Conservation (phyloP, 1,140 invertebrate genomes). For the Proales similis region DNA sequence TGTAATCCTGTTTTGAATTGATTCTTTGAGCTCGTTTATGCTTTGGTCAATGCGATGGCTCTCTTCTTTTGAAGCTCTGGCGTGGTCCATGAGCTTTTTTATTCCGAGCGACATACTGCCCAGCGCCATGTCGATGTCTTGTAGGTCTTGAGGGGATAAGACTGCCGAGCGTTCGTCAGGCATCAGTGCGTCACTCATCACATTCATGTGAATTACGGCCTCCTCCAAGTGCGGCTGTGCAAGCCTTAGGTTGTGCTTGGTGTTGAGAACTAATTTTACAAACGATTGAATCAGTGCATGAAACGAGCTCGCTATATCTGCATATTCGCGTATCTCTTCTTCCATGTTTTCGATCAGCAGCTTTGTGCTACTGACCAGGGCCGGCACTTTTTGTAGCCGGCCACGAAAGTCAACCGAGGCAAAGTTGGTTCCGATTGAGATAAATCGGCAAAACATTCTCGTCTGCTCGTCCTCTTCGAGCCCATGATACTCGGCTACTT, state of each 20-base stretch:
- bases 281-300: conserved; percentile 19
- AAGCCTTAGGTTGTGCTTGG: conserved; percentile 29
- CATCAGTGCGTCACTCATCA: conserved; percentile 6
- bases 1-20: conserved; percentile 15
- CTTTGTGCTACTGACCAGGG: conserved; percentile 7
- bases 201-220: conserved; percentile 11
- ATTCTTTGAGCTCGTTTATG: conserved; percentile 17
- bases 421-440: conserved; percentile 29
- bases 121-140: conserved; percentile 22
- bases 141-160: not conserved
- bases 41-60: conserved; percentile 1
- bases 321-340: conserved; percentile 32
- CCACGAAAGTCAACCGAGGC: conserved; percentile 5
- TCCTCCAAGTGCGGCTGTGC: conserved; percentile 23
- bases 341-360: conserved; percentile 13
- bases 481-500: not conserved
- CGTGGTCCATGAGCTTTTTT: not conserved
- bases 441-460: conserved; percentile 27
- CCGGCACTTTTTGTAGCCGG: conserved; percentile 7
- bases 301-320: conserved; percentile 29
- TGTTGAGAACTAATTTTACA: conserved; percentile 29
- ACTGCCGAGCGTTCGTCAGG: not conserved
- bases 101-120: conserved; percentile 20
- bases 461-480: conserved; percentile 36
- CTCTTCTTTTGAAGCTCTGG: conserved; percentile 19